Conservation (phyloP, 2,888 invertebrate species). For the Nebria brevicollis region DNA sequence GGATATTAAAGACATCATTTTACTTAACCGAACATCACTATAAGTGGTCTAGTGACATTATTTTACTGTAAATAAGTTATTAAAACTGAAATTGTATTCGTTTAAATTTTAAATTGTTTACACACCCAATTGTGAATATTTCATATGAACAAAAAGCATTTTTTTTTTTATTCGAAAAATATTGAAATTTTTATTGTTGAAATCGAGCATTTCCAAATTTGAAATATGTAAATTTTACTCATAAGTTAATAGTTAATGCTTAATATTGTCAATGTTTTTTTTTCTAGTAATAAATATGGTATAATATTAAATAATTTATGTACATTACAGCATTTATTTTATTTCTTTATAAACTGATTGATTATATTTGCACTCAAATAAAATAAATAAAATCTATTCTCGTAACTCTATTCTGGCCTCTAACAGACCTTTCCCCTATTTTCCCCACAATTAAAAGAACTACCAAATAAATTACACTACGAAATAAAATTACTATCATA, state of each 20-base stretch:
- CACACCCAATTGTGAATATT: constrained; percentile 47
- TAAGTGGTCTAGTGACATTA: constrained; percentile 49
- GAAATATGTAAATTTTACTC: background rate
- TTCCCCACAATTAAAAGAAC: too few species aligned
- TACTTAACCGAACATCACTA: constrained; percentile 25
- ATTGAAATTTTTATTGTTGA: constrained; percentile 20
- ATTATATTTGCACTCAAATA: constrained; percentile 15
- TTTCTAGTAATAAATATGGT: constrained; percentile 43
- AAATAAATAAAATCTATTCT: background rate
- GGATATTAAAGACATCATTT: constrained; percentile 54
- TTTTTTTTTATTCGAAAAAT: constrained; percentile 27
- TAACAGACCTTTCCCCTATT: too few species aligned
- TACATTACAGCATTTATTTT: constrained; percentile 15
- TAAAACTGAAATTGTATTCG: constrained; percentile 17
- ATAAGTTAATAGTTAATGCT: constrained; percentile 32
- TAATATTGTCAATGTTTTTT: constrained; percentile 36
- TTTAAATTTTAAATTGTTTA: constrained; percentile 31
- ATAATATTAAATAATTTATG: constrained; percentile 28
- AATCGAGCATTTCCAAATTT: background rate
- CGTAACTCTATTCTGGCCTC: too few species aligned
- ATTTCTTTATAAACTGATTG: constrained; percentile 5
- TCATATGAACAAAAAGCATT: constrained; percentile 26
- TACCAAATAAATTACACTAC: too few species aligned
- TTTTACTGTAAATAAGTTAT: constrained; percentile 29
- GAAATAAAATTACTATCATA: too few species aligned